Base-by-base conservation (phyloP, 2,113 vertebrate species). In the Brachypteracias leptosomus region DNA sequence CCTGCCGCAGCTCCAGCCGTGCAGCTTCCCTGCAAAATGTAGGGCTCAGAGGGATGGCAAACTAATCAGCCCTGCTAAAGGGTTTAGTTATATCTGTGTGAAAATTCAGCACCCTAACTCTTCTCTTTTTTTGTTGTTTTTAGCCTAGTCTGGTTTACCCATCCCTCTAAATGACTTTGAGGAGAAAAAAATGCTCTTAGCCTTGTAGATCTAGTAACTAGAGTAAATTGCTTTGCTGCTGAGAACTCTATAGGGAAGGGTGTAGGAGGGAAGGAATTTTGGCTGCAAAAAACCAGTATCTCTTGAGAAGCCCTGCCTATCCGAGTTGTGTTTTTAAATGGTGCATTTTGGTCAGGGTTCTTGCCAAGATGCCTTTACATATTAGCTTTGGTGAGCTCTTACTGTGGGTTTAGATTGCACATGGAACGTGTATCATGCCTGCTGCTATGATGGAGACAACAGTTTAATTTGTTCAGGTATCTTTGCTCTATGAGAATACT, bases 181-280 rank as follows among this genome's bases (percentile, higher is more conserved):
- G 90, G 44, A 78, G 61, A 13, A 88, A 88, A 66, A 90, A 95
- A 70, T n/a, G 71, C 55, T 83, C 46, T 85, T 36, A 42, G 72
- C 20, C 3, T 63, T 73, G 85, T 29, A 46, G 79, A 61, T 46
- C 31, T 67, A 51, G 72, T 74, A 70, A 88, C 31, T 22, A 29
- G 67, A 79, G 61, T 68, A 72, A 88, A 68, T 85, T 90, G 66
- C 78, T 92, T 87, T 87, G 76, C 65, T 81, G 77, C 29, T 62
- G 68, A 74, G 89, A 89, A 36, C 29, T 89, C 88, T 59, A 1
- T 36, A n/a, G 81, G 74, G 71, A 89, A 85, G 40, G 70, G 44
- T 79, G 88, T 88, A 88, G 87, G 85, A 96, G 79, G 79, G 55
- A 63, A 95, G 73, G 93, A 95, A 95, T 89, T 95, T 77, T 90